Evolutionary conservation across 2,113 vertebrate species (phyloP), one percentile per base, ranked within the genome.

Genomic region (cat (Felis catus)): DNA sequence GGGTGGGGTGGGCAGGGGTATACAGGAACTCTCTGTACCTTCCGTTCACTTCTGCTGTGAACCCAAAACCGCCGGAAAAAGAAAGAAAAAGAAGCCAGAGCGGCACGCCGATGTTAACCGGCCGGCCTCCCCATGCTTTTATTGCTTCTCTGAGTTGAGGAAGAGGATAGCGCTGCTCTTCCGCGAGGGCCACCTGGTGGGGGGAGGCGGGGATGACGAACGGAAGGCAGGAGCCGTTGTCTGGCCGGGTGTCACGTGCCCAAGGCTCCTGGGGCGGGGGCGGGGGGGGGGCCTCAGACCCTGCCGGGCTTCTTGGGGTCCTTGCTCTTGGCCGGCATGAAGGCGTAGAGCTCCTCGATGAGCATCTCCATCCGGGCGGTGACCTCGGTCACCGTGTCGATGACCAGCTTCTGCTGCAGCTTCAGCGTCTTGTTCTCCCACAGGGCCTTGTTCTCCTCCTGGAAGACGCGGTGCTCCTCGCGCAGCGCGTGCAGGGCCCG

Each of bases 351-450:
- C 74, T 99, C 98, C 18, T 98, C 98, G 3, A 98, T 98, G 96
- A 99, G 51, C 76, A 97, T 93, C 81, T 98, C 97, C 98, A 99
- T 98, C n/a, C 98, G 98, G 58, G 95, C 95, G 0, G 41, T 97
- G 63, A 99, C 98, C 51, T 98, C 98, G 1, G 97, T 98, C 93
- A 99, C 92, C 0, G 98, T 98, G 61, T 96, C 98, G 70, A 98
- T 98, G 97, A 99, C 97, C 76, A 97, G 95, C 18, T 86, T 97
- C 97, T 98, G 97, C 88, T 99, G 98, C 79, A 98, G 78, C 81
- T 98, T 98, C 96, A 99, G 1, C 87, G 98, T 98, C 0, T 78
- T 98, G 97, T 98, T 98, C 65, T 98, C 98, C 85, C 98, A 97
- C 89, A 99, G 97, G 21, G 97, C 95, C 92, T 97, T 98, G 95